Evolutionary conservation across 92 coral and sea anemone species (phyloP).

Genomic region (Desmophyllum pertusum): DNA sequence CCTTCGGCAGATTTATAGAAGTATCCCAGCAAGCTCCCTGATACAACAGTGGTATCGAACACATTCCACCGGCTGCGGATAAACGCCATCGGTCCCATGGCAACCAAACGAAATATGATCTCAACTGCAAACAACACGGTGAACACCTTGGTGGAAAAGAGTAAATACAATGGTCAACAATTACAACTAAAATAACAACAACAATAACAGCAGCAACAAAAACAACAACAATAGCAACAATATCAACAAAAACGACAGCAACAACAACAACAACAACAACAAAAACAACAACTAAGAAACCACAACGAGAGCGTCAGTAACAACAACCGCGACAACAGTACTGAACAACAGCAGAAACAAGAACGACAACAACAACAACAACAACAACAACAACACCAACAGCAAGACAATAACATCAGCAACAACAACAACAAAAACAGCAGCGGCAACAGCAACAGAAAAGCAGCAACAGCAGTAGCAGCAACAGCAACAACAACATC

Average conservation of each 20-base stretch:
- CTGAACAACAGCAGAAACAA: not conserved
- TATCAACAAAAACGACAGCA: not conserved
- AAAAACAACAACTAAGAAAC: too few species aligned
- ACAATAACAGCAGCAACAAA: not conserved
- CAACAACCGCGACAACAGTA: not conserved
- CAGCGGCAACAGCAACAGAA: not conserved
- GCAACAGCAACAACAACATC: not conserved
- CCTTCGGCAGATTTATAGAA: constrained; percentile 76
- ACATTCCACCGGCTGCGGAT: constrained; percentile 82
- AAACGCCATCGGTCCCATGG: constrained; percentile 67
- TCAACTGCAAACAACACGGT: constrained; percentile 72
- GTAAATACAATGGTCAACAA: not conserved
- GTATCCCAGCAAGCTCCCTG: constrained; percentile 73
- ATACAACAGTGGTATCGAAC: constrained; percentile 74
- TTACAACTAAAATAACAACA: not conserved
- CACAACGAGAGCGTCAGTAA: too few species aligned
- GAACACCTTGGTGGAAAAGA: constrained; percentile 54
- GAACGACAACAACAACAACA: not conserved
- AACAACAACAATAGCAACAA: not conserved
- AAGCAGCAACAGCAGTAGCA: not conserved
- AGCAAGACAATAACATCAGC: too few species aligned
- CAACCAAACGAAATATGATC: constrained; percentile 67
- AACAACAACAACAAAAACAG: not conserved
- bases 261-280: too few species aligned
- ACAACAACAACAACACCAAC: not conserved